Percentiles rank a stretch among this genome's conserved stretches.
phyloP scores from a whole-genome alignment of 1,140 invertebrate genomes.

The Triops cancriformis region DNA sequence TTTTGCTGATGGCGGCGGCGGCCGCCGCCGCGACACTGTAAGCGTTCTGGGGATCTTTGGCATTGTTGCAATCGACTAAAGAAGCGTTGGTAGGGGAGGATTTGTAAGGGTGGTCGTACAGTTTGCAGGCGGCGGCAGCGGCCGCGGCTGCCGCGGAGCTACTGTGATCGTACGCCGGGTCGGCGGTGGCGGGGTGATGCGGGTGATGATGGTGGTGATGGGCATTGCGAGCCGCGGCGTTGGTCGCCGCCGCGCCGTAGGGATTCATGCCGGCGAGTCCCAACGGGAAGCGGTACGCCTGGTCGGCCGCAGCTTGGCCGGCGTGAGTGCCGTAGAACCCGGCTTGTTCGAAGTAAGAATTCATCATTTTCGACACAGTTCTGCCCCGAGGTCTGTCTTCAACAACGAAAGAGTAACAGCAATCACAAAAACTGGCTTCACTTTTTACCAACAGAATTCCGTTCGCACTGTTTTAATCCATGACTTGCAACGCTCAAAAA shows the following conservation, averaged over 20 bases:
- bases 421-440: neutral
- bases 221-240: conserved; percentile 71
- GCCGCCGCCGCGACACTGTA: conserved; percentile 33
- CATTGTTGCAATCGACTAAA: conserved; percentile 32
- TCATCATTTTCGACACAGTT: conserved; percentile 54
- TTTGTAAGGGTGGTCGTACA: conserved; percentile 56
- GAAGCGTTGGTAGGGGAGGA: conserved; percentile 25
- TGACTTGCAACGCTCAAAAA: neutral
- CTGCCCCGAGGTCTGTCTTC: too few species aligned
- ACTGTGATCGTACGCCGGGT: conserved; percentile 65
- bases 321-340: conserved; percentile 82
- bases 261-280: conserved; percentile 47
- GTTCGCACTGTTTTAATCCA: neutral
- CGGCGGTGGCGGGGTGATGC: conserved; percentile 67
- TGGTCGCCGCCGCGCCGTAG: conserved; percentile 29
- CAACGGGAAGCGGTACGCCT: conserved; percentile 64
- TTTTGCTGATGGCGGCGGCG: conserved; percentile 45
- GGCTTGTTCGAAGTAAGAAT: conserved; percentile 89
- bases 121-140: conserved; percentile 59
- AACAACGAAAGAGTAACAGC: neutral
- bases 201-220: conserved; percentile 50
- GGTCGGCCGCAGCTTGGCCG: conserved; percentile 47
- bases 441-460: neutral
- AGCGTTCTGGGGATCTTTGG: conserved; percentile 34
- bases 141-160: conserved; percentile 64